These are phyloP conservation scores for Gouania willdenowi DNA, from an alignment of 2,797 vertebrate species.

Conservation along the genomic window DNA sequence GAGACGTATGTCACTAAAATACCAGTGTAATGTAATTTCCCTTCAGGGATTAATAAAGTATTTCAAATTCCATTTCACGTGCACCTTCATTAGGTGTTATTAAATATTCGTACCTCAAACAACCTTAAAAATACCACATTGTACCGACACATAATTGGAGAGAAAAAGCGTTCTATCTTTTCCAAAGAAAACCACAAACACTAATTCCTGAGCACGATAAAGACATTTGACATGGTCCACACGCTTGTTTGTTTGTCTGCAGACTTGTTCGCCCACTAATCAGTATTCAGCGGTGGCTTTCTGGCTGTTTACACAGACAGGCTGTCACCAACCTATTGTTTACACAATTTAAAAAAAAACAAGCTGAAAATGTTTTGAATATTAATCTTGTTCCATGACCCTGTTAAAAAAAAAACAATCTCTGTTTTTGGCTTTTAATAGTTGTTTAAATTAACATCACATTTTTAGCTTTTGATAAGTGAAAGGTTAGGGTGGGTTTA, in stretches of 20 bases:
- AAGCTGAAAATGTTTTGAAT: slow-evolving; percentile 56
- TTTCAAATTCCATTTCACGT: too few species aligned
- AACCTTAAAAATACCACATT: too few species aligned
- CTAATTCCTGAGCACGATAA: slow-evolving; percentile 22
- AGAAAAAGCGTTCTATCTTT: too few species aligned
- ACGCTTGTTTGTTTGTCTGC: slow-evolving; percentile 22
- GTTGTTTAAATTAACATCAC: too few species aligned
- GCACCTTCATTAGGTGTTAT: too few species aligned
- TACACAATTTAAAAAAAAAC: slow-evolving; percentile 52
- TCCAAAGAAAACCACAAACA: slow-evolving; percentile 5
- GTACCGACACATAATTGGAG: too few species aligned
- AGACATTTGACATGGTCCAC: slow-evolving; percentile 18
- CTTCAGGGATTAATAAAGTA: too few species aligned
- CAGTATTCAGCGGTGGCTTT: slow-evolving; percentile 47
- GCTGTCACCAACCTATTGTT: slow-evolving; percentile 46
- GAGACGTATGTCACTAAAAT: too few species aligned
- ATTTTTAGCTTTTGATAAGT: too few species aligned
- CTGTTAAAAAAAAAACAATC: slow-evolving; percentile 40
- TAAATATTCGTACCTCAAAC: too few species aligned
- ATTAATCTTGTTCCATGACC: slow-evolving; percentile 38
- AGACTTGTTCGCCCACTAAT: slow-evolving; percentile 42
- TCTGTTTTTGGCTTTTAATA: slow-evolving; percentile 19
- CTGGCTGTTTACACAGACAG: slow-evolving; percentile 64
- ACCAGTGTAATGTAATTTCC: too few species aligned
- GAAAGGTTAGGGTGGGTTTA: too few species aligned